phyloP scores from a whole-genome alignment of 2,113 vertebrate species.

The Numida meleagris region DNA sequence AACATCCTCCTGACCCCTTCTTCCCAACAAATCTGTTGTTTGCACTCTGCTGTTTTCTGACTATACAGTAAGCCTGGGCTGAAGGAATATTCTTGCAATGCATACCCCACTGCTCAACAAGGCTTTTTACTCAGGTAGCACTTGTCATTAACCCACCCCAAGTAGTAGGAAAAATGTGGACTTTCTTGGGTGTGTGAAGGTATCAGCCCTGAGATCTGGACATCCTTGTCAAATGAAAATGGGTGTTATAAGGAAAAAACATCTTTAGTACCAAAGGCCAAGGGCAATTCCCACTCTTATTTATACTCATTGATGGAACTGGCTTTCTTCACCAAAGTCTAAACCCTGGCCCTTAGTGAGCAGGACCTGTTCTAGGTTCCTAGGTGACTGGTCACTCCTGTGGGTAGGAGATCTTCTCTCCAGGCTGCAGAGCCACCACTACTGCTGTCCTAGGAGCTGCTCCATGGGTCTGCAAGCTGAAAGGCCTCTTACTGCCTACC shows the following conservation, averaged over 20 bases:
- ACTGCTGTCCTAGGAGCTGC: accelerated
- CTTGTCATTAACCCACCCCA: background rate
- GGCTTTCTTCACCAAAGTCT: background rate
- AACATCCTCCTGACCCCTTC: background rate
- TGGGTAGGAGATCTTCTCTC: background rate
- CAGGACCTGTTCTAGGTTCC: background rate
- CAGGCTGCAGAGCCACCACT: background rate
- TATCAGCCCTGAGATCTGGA: background rate
- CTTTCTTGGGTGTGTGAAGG: background rate
- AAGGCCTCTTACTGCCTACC: background rate
- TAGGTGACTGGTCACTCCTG: background rate
- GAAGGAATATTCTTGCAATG: background rate
- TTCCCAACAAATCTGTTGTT: background rate
- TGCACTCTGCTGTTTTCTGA: background rate
- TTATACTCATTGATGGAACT: background rate
- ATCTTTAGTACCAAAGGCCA: background rate
- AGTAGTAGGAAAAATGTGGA: background rate
- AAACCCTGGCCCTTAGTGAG: background rate
- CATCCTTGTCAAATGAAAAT: background rate
- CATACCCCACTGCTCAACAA: accelerated
- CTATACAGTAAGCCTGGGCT: background rate
- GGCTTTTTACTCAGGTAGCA: background rate
- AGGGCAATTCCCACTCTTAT: background rate
- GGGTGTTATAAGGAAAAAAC: background rate
- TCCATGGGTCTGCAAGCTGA: background rate